Evolutionary conservation across 2,797 vertebrate genomes (phyloP).

Genomic region (Rhinophrynus dorsalis): DNA sequence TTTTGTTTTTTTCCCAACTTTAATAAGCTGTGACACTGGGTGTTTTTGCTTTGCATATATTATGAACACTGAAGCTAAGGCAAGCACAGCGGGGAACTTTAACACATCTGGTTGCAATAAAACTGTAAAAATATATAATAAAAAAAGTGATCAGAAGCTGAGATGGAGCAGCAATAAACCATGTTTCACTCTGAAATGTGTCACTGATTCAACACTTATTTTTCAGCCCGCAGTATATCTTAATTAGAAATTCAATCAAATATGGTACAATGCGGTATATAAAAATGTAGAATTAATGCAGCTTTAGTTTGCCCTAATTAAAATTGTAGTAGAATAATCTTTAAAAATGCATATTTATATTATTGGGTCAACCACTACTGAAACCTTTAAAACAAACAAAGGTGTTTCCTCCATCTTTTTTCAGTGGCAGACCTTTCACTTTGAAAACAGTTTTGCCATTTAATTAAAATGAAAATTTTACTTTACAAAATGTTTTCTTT

Average conservation of each 20-base stretch:
- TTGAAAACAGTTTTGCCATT: too few species aligned
- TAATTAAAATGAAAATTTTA: too few species aligned
- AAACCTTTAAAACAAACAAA: too few species aligned
- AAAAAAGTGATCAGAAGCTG: conserved; percentile 15
- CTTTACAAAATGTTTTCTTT: too few species aligned
- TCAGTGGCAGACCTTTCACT: too few species aligned
- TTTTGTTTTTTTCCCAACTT: not conserved
- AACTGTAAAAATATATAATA: conserved; percentile 20
- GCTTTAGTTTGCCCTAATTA: too few species aligned
- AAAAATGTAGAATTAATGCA: not conserved
- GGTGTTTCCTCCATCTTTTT: too few species aligned
- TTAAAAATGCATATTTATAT: too few species aligned
- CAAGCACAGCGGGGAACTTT: not conserved
- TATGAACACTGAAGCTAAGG: not conserved
- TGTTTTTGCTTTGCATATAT: not conserved
- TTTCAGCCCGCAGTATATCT: conserved; percentile 10
- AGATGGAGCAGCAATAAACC: not conserved
- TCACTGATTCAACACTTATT: conserved; percentile 17
- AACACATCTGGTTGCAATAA: conserved; percentile 20
- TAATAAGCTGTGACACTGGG: not conserved
- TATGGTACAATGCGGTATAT: not conserved
- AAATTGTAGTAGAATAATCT: too few species aligned
- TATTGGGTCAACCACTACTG: too few species aligned
- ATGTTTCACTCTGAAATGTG: conserved; percentile 18
- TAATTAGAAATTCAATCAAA: conserved; percentile 20